phyloP scores from a whole-genome alignment of 2,113 vertebrate genomes.

The Clarias batrachus region DNA sequence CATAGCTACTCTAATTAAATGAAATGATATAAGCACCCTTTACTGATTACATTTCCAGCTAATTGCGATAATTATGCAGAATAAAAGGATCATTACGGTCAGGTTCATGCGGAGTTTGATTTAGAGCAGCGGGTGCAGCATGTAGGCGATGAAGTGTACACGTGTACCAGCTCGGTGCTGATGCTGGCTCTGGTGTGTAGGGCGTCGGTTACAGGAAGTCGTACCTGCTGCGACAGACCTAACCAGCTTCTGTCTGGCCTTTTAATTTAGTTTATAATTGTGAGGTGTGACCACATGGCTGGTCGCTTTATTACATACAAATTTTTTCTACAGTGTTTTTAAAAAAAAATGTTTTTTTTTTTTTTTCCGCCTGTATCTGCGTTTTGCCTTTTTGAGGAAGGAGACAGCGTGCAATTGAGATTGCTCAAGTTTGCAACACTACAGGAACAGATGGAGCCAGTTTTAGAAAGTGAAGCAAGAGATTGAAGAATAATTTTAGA shows the following conservation, averaged over 20 bases:
- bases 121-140: background rate
- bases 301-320: background rate
- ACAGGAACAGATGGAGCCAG: background rate
- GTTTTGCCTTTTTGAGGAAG: background rate
- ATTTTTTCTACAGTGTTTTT: background rate
- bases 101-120: background rate
- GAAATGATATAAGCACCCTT: background rate
- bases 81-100: background rate
- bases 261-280: background rate
- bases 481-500: background rate
- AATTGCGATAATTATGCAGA: background rate
- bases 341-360: no score
- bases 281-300: background rate
- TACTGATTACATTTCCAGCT: background rate
- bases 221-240: background rate
- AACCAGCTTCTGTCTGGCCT: background rate
- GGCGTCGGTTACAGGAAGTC: background rate
- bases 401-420: background rate
- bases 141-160: background rate
- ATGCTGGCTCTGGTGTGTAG: background rate
- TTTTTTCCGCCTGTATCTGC: background rate
- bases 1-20: background rate
- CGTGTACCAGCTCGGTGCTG: background rate
- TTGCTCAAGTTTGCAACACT: background rate
- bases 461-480: background rate